Evolutionary conservation across 2,888 invertebrate genomes (phyloP).

Genomic region (Octodonta nipae): DNA sequence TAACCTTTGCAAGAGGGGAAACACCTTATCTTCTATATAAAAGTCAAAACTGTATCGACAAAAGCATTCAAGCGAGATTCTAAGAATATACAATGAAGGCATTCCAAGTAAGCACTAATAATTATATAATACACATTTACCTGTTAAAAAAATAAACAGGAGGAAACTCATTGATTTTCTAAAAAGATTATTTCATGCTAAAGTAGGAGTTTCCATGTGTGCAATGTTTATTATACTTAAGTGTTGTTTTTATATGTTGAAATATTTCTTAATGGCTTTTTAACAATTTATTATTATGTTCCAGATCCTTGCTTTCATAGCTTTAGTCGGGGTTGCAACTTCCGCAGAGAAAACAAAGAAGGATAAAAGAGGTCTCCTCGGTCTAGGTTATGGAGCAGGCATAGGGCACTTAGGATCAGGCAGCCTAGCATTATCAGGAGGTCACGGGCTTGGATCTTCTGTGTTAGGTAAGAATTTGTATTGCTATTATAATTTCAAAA

Average conservation of each 20-base stretch:
- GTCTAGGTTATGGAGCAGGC: slow-evolving; percentile 23
- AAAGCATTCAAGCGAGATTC: slow-evolving; percentile 19
- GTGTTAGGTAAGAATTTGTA: slow-evolving; percentile 10
- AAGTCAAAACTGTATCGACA: slow-evolving; percentile 16
- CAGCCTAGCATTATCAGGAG: slow-evolving; percentile 11
- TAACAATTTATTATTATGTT: slow-evolving; percentile 1
- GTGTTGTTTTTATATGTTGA: too few relatives aligned
- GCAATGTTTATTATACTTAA: too few relatives aligned
- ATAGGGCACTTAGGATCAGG: slow-evolving; percentile 17
- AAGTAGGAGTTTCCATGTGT: too few relatives aligned
- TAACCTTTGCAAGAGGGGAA: slow-evolving; percentile 18
- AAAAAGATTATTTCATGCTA: too few relatives aligned
- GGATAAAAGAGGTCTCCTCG: slow-evolving; percentile 27
- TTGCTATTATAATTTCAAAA: too few relatives aligned
- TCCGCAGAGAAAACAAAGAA: slow-evolving; percentile 23
- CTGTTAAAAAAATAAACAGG: too few relatives aligned
- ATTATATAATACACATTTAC: too few relatives aligned
- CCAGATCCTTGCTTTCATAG: slow-evolving; percentile 10
- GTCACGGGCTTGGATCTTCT: slow-evolving; percentile 13
- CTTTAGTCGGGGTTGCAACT: slow-evolving; percentile 17
- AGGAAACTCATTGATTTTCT: too few relatives aligned
- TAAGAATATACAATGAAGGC: slow-evolving; percentile 21
- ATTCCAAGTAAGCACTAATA: slow-evolving; percentile 19
- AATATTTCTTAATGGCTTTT: too few relatives aligned
- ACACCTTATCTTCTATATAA: slow-evolving; percentile 21